Evolutionary conservation across 2,113 vertebrate genomes (phyloP), one percentile per base, ranked within the genome.

Genomic region (Sceloporus tristichus): DNA sequence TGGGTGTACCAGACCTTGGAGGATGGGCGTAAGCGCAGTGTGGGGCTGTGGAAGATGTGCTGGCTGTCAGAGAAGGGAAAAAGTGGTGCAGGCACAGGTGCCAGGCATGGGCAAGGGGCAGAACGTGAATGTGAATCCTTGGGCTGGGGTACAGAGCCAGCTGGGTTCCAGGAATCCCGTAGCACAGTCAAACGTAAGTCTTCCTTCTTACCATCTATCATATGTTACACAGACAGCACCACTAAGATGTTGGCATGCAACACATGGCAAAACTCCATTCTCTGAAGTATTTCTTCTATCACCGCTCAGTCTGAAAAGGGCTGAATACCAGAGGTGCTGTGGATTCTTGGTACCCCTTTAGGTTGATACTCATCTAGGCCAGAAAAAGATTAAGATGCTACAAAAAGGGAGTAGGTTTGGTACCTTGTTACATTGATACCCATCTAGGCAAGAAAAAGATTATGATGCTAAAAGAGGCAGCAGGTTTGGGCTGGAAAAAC

Each of bases 151-250:
- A 98, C 98, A 0, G 99, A 99, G 84, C 89, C 95, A 0, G 97
- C 98, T 1, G 99, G 99, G 34, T 98, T 98, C 96, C 98, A 98
- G 95, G 99, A 99, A 93, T 98, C 98, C 0, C 98, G 98, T 90
- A 98, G 97, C 93, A 99, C 99, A 4, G 99, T 98, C 93, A 99
- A 98, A 98, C 79, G 99, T 99, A 97, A 99, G 99, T 98, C 59
- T 76, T 42, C 53, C 68, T 76, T 86, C 87, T 92, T 85, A 1
- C 66, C 29, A 82, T 70, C 83, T 18, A 13, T 0, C 0, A 0
- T 1, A 9, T 29, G 11, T 53, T 0, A 7, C 0, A 18, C 5
- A n/a, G 78, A 27, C 0, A 0, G 40, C 21, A 29, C 34, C 7
- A 27, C 27, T 38, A 14, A 78, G 11, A 8, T 19, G 4, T 21